A percentile compares a stretch with the other conserved stretches of the same genome.
Evolutionary conservation across 2,797 vertebrate genomes (phyloP).

Genomic region (Gobio occitaniae): DNA sequence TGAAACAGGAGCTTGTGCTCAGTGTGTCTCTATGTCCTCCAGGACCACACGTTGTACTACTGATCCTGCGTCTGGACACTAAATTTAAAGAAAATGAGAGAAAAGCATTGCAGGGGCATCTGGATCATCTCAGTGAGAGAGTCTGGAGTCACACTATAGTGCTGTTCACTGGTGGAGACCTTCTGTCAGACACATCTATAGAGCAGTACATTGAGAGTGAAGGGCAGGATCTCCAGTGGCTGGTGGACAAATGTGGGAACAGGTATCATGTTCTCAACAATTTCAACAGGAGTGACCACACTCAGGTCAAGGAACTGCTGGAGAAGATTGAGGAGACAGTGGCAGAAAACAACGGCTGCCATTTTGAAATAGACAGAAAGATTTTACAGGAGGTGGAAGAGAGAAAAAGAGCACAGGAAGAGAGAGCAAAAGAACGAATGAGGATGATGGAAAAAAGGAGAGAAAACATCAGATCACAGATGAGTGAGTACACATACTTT

Average conservation of each 20-base stretch:
- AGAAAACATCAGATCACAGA: not conserved
- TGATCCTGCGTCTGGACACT: no score
- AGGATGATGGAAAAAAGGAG: not conserved
- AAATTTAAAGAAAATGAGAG: not conserved
- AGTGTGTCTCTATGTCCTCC: slow-evolving; percentile 22
- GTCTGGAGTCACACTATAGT: slow-evolving; percentile 27
- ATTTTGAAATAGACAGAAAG: not conserved
- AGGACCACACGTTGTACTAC: slow-evolving; percentile 17
- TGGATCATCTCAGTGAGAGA: not conserved
- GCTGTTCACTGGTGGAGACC: not conserved
- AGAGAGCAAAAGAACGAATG: not conserved
- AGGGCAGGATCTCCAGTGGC: not conserved
- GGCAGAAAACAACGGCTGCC: not conserved
- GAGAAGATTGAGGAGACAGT: slow-evolving; percentile 20
- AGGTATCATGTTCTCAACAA: slow-evolving; percentile 28
- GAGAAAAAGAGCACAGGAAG: not conserved
- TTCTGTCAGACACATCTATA: slow-evolving; percentile 7
- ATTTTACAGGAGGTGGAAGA: not conserved
- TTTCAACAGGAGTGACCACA: not conserved
- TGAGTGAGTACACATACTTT: not conserved
- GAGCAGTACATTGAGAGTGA: slow-evolving; percentile 31
- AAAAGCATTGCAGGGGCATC: not conserved
- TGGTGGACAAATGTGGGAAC: slow-evolving; percentile 20
- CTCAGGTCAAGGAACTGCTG: slow-evolving; percentile 28
- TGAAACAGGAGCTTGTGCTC: no score